Evolutionary conservation across 1,140 invertebrate species (phyloP), one percentile per base, ranked within the genome.

Genomic region (Scaptomyza pallida): DNA sequence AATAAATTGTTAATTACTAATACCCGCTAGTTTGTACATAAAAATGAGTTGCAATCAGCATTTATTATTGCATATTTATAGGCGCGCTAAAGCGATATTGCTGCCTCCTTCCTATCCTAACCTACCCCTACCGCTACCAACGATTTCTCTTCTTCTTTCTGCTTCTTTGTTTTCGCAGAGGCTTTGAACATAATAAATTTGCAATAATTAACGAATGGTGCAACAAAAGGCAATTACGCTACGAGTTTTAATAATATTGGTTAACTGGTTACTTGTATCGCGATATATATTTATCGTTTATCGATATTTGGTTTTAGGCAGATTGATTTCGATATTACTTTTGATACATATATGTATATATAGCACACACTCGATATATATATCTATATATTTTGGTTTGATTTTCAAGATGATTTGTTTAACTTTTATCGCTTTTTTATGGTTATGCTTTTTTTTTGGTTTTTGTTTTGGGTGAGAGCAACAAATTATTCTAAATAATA

Each of bases 41-140:
- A 88, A 72, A 79, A 86, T 86, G 72, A 86, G 78, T 86, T 71
- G 80, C 82, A 86, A 86, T 74, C 75, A 71, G 82, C 82, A 81
- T 86, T 86, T 85, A 55, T 81, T 77, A 80, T 85, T 86, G 81
- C 64, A 76, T 83, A 48, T 65, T 48, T 65, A 55, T 55, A 40
- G 70, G 30, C 62, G 37, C 26, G 16, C 15, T 13, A 9, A 26
- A 15, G 5, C 48, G 48, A 10, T 15, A 9, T 47, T 47, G n/a
- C n/a, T 33, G 40, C 10, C 21, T 19, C 8, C 37, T 5, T n/a
- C 4, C 17, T 5, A n/a, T n/a, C n/a, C n/a, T n/a, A n/a, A n/a
- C n/a, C n/a, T n/a, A n/a, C n/a, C n/a, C n/a, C n/a, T n/a, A n/a
- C n/a, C n/a, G n/a, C n/a, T n/a, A n/a, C 9, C 26, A 1, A 4